These are phyloP conservation scores for Odontothrips loti DNA, from an alignment of 2,888 invertebrate species.

Conservation along the genomic window DNA sequence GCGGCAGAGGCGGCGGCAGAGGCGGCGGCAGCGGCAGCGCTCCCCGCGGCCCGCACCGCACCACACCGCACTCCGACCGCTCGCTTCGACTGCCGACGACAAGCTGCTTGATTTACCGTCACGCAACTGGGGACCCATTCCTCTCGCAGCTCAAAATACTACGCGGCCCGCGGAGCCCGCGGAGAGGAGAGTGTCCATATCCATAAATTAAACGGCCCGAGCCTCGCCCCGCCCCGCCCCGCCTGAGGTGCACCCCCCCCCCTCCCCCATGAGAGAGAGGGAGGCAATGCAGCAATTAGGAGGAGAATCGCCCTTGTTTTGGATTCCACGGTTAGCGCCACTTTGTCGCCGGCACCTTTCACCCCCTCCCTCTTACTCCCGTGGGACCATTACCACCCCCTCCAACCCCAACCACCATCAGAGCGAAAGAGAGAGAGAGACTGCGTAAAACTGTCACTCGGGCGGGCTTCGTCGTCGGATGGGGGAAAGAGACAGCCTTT, in stretches of 20 bases:
- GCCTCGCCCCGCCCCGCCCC: neutral
- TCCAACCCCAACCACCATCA: neutral
- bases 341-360: neutral
- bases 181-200: neutral
- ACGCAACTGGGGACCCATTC: conserved; percentile 25
- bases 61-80: no score
- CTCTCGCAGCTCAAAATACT: conserved; percentile 22
- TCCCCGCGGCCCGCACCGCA: no score
- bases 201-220: neutral
- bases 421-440: no score
- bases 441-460: no score
- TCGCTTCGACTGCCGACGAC: conserved; percentile 8
- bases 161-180: neutral
- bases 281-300: conserved; percentile 9
- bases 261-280: neutral
- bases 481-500: no score
- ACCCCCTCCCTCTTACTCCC: neutral
- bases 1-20: no score
- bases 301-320: conserved; percentile 11
- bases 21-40: no score
- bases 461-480: no score
- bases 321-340: conserved; percentile 22
- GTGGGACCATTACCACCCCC: neutral
- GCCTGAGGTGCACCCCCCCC: neutral
- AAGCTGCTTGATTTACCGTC: conserved; percentile 17